A percentile compares a stretch with the other conserved stretches of the same genome.
These are phyloP conservation scores for Caenorhabditis sp. DNA, from an alignment of 2,888 invertebrate species.

Conservation along the genomic window DNA sequence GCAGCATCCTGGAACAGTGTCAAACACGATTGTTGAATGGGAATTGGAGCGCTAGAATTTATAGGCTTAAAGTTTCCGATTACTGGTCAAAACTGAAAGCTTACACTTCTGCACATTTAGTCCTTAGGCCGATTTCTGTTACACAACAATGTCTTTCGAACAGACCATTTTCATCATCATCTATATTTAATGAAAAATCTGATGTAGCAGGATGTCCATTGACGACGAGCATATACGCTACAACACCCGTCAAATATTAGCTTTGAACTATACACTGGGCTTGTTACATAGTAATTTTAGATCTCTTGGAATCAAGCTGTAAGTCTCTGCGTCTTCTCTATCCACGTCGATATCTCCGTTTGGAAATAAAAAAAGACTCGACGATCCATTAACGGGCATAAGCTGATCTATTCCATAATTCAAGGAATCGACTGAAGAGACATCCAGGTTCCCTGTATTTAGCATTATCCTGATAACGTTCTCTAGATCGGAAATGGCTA, in stretches of 20 bases:
- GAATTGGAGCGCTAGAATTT: not conserved
- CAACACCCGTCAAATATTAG: no score
- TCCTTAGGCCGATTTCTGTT: no score
- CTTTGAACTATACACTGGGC: no score
- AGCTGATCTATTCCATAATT: constrained; percentile 30
- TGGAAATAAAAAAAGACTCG: not conserved
- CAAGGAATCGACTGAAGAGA: constrained; percentile 14
- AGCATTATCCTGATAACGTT: not conserved
- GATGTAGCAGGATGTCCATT: no score
- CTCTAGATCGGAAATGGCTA: constrained; percentile 23
- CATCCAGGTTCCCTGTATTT: constrained; percentile 2
- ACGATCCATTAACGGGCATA: not conserved
- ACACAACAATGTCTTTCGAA: no score
- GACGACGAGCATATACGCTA: no score
- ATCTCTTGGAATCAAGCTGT: constrained; percentile 26
- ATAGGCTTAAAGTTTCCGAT: no score
- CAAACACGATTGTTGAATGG: not conserved
- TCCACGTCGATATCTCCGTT: constrained; percentile 24
- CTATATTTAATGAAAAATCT: no score
- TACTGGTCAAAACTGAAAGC: no score
- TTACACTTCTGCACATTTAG: no score
- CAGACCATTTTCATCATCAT: no score
- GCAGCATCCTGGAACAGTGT: constrained; percentile 36
- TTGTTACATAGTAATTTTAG: constrained; percentile 28
- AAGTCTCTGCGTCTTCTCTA: constrained; percentile 39